A percentile compares a stretch with the other conserved stretches of the same genome.
phyloP scores from a whole-genome alignment of 2,888 invertebrate species.

The Polylopha cassiicola region DNA sequence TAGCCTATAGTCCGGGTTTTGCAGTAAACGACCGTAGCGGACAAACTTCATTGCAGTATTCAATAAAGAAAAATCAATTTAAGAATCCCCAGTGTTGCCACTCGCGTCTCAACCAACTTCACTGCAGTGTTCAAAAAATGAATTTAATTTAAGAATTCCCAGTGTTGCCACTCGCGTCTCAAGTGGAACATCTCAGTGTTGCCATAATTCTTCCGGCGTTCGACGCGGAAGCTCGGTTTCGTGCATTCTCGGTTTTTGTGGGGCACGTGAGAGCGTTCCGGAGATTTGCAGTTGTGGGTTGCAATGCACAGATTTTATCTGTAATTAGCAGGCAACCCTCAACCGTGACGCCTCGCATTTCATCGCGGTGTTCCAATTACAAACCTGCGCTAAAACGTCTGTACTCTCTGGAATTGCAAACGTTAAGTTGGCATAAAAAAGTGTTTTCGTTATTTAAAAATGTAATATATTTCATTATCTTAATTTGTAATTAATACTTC shows the following conservation, averaged over 20 bases:
- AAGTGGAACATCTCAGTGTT: no score
- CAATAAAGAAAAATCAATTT: no score
- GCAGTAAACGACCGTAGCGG: constrained; percentile 12
- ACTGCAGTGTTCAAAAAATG: no score
- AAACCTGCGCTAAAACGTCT: constrained; percentile 34
- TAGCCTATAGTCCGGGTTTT: no score
- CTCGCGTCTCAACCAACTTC: no score
- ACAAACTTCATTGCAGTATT: no score
- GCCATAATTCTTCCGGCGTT: no score
- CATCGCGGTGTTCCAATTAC: constrained; percentile 35
- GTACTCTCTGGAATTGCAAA: constrained; percentile 29
- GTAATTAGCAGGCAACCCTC: constrained; percentile 49
- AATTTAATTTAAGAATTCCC: no score
- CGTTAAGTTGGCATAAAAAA: constrained; percentile 22
- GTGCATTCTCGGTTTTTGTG: constrained; percentile 40
- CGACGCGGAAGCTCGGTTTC: constrained; percentile 46
- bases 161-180: no score
- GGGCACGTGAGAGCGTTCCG: constrained; percentile 49
- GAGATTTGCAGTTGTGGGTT: constrained; percentile 43
- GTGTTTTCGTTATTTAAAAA: constrained; percentile 17
- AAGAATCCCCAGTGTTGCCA: no score
- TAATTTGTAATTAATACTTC: constrained; percentile 22
- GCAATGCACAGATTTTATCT: constrained; percentile 56
- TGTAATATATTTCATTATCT: constrained; percentile 20
- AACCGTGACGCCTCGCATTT: constrained; percentile 38